phyloP scores from a whole-genome alignment of 2,113 vertebrate genomes.

The Cyanoderma ruficeps region DNA sequence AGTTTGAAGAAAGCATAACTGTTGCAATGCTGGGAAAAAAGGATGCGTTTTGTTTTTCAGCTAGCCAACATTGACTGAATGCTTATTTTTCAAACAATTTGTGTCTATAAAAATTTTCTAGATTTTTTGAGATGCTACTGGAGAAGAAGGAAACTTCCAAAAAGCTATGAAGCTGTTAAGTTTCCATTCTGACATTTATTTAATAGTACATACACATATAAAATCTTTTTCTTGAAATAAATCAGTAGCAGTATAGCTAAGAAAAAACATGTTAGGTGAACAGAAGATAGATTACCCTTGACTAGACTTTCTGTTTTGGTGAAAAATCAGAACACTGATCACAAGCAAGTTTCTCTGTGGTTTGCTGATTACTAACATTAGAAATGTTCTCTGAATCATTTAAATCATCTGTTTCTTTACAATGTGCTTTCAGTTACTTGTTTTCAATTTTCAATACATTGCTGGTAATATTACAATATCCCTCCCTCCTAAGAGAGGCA shows the following conservation, averaged over 20 bases:
- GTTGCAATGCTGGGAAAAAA: not conserved
- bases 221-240: not conserved
- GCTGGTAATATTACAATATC: conserved; percentile 51
- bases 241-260: not conserved
- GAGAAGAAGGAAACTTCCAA: not conserved
- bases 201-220: not conserved
- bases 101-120: not conserved
- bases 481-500: not conserved
- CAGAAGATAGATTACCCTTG: conserved; percentile 20
- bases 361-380: conserved; percentile 61
- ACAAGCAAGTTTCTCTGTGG: conserved; percentile 52
- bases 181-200: not conserved
- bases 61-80: not conserved
- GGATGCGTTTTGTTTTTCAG: not conserved
- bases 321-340: conserved; percentile 60
- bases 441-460: conserved; percentile 3
- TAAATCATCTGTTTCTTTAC: conserved; percentile 38
- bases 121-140: not conserved
- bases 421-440: conserved; percentile 49
- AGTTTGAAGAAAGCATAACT: not conserved
- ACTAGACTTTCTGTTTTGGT: not conserved
- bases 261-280: not conserved
- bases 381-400: conserved; percentile 6
- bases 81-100: not conserved
- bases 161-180: not conserved